phyloP scores from a whole-genome alignment of 2,797 vertebrate genomes.

The Acomys russatus region DNA sequence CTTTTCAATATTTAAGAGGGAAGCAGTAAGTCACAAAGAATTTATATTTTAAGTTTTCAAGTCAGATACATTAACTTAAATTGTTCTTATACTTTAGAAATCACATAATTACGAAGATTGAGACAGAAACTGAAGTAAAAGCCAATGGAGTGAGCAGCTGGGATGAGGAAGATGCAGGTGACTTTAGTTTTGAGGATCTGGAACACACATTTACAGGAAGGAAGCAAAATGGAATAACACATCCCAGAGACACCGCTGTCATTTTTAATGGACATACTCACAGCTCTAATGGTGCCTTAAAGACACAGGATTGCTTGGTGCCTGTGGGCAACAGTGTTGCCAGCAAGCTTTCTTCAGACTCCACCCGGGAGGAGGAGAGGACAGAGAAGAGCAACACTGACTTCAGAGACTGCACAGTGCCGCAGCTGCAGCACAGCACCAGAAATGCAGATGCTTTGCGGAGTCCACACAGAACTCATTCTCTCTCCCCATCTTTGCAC shows the following conservation, averaged over 20 bases:
- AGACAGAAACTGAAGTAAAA: conserved; percentile 84
- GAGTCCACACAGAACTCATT: conserved; percentile 88
- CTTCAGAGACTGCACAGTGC: conserved; percentile 87
- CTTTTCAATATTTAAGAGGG: neutral
- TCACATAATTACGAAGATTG: conserved; percentile 86
- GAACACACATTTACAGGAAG: conserved; percentile 85
- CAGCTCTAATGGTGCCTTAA: conserved; percentile 97
- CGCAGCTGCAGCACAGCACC: conserved; percentile 86
- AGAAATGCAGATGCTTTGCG: conserved; percentile 82
- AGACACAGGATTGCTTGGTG: conserved; percentile 91
- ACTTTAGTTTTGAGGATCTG: conserved; percentile 84
- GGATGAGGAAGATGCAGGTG: conserved; percentile 87
- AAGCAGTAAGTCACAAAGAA: neutral
- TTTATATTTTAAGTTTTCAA: conserved; percentile 47
- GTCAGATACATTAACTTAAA: conserved; percentile 48
- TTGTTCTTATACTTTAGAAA: conserved; percentile 87
- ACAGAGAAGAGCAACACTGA: conserved; percentile 85
- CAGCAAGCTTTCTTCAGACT: conserved; percentile 86
- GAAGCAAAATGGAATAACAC: conserved; percentile 88
- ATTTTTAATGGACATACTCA: conserved; percentile 94
- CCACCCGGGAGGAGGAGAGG: conserved; percentile 84
- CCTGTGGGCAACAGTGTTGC: conserved; percentile 84
- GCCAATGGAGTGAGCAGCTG: conserved; percentile 88
- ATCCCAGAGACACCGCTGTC: conserved; percentile 87
- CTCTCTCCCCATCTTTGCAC: conserved; percentile 89